phyloP scores from a whole-genome alignment of 2,888 invertebrate genomes.

The Ptilodon capucinus region DNA sequence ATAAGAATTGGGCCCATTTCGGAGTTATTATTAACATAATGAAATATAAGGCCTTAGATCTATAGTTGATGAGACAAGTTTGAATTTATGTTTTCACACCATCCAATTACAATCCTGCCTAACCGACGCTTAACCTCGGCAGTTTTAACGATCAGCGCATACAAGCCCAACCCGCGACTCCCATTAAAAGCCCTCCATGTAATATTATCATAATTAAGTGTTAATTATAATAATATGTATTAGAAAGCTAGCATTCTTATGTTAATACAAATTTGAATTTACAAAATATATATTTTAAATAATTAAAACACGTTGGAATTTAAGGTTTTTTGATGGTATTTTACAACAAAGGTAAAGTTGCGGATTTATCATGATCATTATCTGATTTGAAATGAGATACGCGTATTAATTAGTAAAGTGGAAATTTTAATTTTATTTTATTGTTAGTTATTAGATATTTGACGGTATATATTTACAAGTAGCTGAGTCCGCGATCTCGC shows the following conservation, averaged over 20 bases:
- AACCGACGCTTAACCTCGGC: slow-evolving; percentile 10
- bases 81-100: no score
- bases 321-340: slow-evolving; percentile 4
- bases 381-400: background rate
- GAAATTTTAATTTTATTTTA: background rate
- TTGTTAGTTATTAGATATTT: background rate
- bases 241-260: slow-evolving; percentile 36
- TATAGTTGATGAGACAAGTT: background rate
- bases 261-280: slow-evolving; percentile 21
- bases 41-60: background rate
- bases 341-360: slow-evolving; percentile 18
- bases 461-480: no score
- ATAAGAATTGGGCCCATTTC: background rate
- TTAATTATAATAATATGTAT: slow-evolving; percentile 19
- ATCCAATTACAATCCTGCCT: slow-evolving; percentile 6
- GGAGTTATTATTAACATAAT: background rate
- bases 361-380: slow-evolving; percentile 7
- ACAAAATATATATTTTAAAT: slow-evolving; percentile 6
- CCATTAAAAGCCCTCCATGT: slow-evolving; percentile 14
- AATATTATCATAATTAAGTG: slow-evolving; percentile 25
- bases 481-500: no score
- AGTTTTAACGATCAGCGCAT: background rate
- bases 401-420: background rate
- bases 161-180: slow-evolving; percentile 13
- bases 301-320: slow-evolving; percentile 16